Evolutionary conservation across 2,888 invertebrate species (phyloP).

Genomic region (Cantharis rustica): DNA sequence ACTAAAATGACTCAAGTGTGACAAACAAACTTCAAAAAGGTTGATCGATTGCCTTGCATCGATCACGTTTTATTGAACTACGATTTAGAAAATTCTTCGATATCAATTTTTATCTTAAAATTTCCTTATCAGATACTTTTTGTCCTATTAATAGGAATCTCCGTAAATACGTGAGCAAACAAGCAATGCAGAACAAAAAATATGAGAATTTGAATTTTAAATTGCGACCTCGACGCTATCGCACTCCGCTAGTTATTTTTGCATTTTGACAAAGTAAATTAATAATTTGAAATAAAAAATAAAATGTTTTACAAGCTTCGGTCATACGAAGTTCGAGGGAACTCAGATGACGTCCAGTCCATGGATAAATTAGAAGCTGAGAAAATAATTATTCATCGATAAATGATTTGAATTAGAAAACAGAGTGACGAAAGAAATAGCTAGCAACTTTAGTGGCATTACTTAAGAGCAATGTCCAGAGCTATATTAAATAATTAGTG

Average conservation of each 20-base stretch:
- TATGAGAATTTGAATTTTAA: neutral
- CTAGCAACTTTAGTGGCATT: too few relatives aligned
- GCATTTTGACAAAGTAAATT: neutral
- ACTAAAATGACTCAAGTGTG: neutral
- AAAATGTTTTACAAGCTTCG: too few relatives aligned
- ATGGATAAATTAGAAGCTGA: too few relatives aligned
- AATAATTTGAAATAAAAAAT: neutral
- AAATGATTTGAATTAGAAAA: too few relatives aligned
- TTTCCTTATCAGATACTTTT: neutral
- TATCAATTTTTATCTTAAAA: neutral
- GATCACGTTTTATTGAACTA: neutral
- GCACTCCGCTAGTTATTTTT: neutral
- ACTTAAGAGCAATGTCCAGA: too few relatives aligned
- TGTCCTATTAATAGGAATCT: neutral
- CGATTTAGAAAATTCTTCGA: neutral
- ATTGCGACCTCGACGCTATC: neutral
- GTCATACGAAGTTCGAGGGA: neutral
- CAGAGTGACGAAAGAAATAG: too few relatives aligned
- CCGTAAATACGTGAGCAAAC: neutral
- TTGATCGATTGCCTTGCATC: conserved; percentile 12
- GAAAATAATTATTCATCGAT: too few relatives aligned
- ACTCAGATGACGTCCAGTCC: neutral
- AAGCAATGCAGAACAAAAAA: neutral
- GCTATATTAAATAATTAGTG: too few relatives aligned
- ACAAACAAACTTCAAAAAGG: neutral